These are phyloP conservation scores for Caenorhabditis doughertyi DNA, from an alignment of 2,888 invertebrate genomes.

Conservation along the genomic window DNA sequence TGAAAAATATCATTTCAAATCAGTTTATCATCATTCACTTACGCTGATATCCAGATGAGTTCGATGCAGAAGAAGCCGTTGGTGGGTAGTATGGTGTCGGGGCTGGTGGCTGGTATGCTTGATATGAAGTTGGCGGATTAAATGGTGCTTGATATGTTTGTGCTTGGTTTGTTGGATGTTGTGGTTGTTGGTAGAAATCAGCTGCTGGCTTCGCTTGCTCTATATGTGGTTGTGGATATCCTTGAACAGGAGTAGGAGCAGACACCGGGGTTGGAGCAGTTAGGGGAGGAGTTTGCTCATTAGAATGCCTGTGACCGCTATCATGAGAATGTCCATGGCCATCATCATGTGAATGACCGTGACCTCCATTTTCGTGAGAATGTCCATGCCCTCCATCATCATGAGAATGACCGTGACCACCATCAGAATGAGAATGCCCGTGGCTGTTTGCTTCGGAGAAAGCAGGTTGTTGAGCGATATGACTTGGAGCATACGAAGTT, in stretches of 20 bases:
- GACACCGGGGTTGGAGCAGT: constrained; percentile 32
- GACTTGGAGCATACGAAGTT: constrained; percentile 35
- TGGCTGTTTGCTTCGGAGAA: constrained; percentile 22
- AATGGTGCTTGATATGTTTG: neutral
- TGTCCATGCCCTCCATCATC: constrained; percentile 61
- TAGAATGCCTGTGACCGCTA: constrained; percentile 55
- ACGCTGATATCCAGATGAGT: constrained; percentile 49
- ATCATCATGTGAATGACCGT: constrained; percentile 61
- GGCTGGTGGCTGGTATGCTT: constrained; percentile 53
- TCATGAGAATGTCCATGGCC: constrained; percentile 62
- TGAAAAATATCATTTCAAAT: neutral
- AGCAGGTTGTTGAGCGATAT: constrained; percentile 6
- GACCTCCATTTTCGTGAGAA: constrained; percentile 46
- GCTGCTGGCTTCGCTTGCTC: constrained; percentile 30
- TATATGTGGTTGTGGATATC: constrained; percentile 31
- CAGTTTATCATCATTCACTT: neutral
- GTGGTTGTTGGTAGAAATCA: constrained; percentile 41
- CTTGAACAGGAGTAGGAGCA: constrained; percentile 19
- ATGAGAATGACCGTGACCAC: constrained; percentile 43
- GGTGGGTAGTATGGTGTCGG: constrained; percentile 47
- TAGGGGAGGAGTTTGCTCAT: constrained; percentile 57
- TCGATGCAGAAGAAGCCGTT: constrained; percentile 31
- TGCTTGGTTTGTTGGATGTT: too few relatives aligned
- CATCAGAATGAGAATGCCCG: constrained; percentile 51
- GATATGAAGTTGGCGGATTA: constrained; percentile 21